Conservation (phyloP, 2,797 vertebrate genomes). For the Geotrypetes seraphini region DNA sequence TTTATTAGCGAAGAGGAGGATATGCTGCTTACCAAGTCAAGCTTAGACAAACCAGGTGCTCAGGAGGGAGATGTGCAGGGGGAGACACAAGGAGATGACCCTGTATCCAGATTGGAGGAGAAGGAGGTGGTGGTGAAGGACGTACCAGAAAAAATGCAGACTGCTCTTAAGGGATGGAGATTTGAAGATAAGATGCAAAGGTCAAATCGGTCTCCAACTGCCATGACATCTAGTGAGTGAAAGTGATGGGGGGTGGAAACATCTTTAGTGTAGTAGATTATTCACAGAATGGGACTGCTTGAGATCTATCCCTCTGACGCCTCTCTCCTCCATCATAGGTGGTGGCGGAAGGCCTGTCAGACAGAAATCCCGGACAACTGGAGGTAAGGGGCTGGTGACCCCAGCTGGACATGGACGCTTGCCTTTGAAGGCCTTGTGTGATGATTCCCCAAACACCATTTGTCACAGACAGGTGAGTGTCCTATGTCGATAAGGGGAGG, state of each 20-base stretch:
- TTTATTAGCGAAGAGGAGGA: slow-evolving; percentile 17
- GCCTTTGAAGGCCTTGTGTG: slow-evolving; percentile 73
- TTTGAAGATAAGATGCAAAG: slow-evolving; percentile 1
- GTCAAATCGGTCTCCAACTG: too few relatives aligned
- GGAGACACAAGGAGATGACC: background rate
- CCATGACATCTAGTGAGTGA: background rate
- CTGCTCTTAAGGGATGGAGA: slow-evolving; percentile 1
- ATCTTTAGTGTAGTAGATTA: too few relatives aligned
- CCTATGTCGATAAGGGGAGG: background rate
- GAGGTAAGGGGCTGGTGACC: slow-evolving; percentile 24
- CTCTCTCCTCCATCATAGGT: too few relatives aligned
- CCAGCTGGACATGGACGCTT: slow-evolving; percentile 60
- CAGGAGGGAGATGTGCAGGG: background rate
- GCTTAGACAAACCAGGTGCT: background rate
- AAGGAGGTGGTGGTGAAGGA: background rate
- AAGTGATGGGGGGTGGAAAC: background rate
- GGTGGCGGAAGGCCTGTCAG: too few relatives aligned
- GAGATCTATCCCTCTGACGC: too few relatives aligned
- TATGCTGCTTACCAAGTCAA: rapidly evolving
- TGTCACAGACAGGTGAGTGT: slow-evolving; percentile 46
- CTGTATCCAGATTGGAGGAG: rapidly evolving
- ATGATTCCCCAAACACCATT: slow-evolving; percentile 64
- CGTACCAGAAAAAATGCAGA: slow-evolving; percentile 1
- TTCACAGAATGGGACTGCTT: too few relatives aligned
- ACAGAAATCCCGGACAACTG: too few relatives aligned